Percentiles rank a stretch among this genome's conserved stretches.
Conservation (phyloP, 2,797 vertebrate species). For the Artibeus lituratus region DNA sequence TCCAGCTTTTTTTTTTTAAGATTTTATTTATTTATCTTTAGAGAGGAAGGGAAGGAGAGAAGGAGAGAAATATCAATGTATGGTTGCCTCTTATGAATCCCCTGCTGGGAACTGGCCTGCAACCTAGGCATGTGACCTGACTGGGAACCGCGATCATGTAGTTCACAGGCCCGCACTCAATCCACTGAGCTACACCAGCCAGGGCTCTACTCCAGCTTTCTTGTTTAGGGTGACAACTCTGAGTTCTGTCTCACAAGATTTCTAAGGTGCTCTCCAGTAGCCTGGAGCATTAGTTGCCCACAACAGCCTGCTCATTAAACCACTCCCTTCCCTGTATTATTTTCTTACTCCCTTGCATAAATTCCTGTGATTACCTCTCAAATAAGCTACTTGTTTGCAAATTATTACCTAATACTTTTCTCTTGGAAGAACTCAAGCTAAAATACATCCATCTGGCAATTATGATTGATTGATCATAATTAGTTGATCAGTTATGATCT, state of each 20-base stretch:
- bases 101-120: too few relatives aligned
- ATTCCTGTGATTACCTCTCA: background rate
- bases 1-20: too few relatives aligned
- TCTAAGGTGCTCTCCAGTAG: background rate
- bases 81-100: too few relatives aligned
- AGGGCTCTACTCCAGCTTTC: too few relatives aligned
- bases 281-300: background rate
- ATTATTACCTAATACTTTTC: background rate
- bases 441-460: background rate
- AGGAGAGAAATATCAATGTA: too few relatives aligned
- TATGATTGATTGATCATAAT: background rate
- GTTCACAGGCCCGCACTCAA: too few relatives aligned
- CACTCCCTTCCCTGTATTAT: background rate
- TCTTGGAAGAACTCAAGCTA: background rate
- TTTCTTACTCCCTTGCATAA: background rate
- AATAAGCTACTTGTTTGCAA: background rate
- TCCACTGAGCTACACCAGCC: too few relatives aligned
- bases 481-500: background rate
- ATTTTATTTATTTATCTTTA: too few relatives aligned
- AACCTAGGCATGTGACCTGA: too few relatives aligned
- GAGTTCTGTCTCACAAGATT: background rate
- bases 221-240: background rate
- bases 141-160: too few relatives aligned
- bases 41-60: too few relatives aligned
- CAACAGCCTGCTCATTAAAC: background rate